Percentiles rank a stretch among this genome's conserved stretches.
Evolutionary conservation across 1,140 invertebrate species (phyloP).

Genomic region (Pomacea maculata): DNA sequence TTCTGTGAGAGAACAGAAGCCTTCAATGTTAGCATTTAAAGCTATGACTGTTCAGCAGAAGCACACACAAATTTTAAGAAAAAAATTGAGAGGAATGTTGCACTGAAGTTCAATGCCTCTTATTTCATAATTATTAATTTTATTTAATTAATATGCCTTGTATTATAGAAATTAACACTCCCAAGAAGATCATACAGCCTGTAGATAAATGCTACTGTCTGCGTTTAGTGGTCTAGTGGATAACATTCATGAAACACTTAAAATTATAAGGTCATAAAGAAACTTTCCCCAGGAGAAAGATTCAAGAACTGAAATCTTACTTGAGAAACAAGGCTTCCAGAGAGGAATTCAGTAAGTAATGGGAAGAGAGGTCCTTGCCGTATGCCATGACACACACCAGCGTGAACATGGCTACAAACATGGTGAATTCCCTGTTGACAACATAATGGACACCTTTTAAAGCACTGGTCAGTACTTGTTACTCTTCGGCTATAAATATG

Average conservation of each 20-base stretch:
- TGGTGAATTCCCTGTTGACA: constrained; percentile 47
- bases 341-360: constrained; percentile 50
- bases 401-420: constrained; percentile 43
- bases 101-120: background rate
- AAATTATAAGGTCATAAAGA: too few relatives aligned
- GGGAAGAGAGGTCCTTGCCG: constrained; percentile 46
- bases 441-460: background rate
- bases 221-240: too few relatives aligned
- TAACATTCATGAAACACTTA: too few relatives aligned
- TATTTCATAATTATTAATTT: too few relatives aligned
- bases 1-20: constrained; percentile 23
- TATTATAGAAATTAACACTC: too few relatives aligned
- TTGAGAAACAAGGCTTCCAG: constrained; percentile 41
- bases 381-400: constrained; percentile 56
- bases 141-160: too few relatives aligned
- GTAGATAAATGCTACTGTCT: too few relatives aligned
- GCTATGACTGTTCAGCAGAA: background rate
- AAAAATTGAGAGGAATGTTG: background rate
- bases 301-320: constrained; percentile 19
- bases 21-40: background rate
- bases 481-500: too few relatives aligned
- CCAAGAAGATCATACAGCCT: too few relatives aligned
- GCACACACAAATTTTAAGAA: background rate
- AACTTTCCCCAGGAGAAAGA: too few relatives aligned
- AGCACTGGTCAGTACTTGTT: too few relatives aligned